Evolutionary conservation across 2,113 vertebrate genomes (phyloP).

Genomic region (Pygoscelis antarcticus): DNA sequence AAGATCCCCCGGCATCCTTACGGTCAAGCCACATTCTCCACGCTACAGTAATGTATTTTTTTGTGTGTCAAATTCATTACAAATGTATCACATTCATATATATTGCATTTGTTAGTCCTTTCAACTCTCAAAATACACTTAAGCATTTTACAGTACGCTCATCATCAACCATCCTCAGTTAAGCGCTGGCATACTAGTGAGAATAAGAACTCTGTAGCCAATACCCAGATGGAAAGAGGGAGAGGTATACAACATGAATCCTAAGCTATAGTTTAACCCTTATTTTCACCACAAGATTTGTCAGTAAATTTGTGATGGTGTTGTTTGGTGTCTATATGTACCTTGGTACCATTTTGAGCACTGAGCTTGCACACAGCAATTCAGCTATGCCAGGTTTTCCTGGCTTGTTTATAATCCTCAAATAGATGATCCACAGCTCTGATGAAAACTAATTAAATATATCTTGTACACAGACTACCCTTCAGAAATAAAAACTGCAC

Average conservation of each 20-base stretch:
- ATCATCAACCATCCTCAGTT: neutral
- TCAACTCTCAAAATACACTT: conserved; percentile 51
- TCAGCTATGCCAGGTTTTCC: neutral
- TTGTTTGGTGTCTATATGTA: neutral
- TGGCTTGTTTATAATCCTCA: neutral
- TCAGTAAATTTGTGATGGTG: neutral
- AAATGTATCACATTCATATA: conserved; percentile 15
- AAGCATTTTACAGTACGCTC: neutral
- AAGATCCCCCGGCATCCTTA: conserved; percentile 2
- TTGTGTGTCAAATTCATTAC: conserved; percentile 32
- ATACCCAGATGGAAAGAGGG: neutral
- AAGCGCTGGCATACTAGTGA: neutral
- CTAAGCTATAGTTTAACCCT: neutral
- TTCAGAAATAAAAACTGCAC: conserved; percentile 10
- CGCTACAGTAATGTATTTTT: neutral
- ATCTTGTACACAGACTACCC: neutral
- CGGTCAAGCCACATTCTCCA: conserved; percentile 1
- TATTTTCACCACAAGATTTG: neutral
- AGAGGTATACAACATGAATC: neutral
- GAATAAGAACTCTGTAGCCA: neutral
- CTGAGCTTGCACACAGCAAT: neutral
- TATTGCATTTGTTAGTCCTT: conserved; percentile 28
- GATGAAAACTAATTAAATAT: conserved; percentile 24
- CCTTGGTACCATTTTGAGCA: neutral
- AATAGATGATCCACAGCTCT: neutral